phyloP scores from a whole-genome alignment of 2,888 invertebrate species.

The Neria commutata region DNA sequence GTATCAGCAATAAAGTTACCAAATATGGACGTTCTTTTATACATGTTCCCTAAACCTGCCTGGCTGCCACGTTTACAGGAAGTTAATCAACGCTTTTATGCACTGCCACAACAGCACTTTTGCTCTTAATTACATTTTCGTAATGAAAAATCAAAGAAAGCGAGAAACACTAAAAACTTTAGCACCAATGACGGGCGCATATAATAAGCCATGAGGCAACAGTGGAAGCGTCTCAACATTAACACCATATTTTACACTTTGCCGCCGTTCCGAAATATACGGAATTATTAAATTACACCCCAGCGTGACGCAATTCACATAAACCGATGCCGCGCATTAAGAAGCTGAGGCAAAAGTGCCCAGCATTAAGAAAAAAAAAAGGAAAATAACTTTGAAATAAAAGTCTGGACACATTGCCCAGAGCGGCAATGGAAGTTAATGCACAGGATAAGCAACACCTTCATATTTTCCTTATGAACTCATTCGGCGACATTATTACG shows the following conservation, averaged over 20 bases:
- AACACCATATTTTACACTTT: constrained; percentile 1
- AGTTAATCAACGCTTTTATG: no score
- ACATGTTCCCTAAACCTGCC: no score
- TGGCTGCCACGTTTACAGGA: no score
- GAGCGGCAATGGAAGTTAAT: constrained; percentile 18
- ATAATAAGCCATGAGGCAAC: not conserved
- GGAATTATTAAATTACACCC: constrained; percentile 47
- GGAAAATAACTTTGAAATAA: not conserved
- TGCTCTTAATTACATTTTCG: not conserved
- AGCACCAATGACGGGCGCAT: not conserved
- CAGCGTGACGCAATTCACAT: constrained; percentile 47
- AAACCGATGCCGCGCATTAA: constrained; percentile 48
- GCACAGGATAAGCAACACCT: constrained; percentile 45
- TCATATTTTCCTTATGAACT: constrained; percentile 59
- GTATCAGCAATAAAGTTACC: no score
- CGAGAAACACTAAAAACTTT: not conserved
- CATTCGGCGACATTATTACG: constrained; percentile 46
- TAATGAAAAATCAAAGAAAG: not conserved
- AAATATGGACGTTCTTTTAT: no score
- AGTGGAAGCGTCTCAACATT: not conserved
- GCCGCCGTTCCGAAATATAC: not conserved
- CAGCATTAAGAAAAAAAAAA: not conserved
- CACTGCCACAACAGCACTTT: no score
- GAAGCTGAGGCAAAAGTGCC: not conserved
- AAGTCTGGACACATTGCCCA: constrained; percentile 17